These are phyloP conservation scores for Tenthredo scrophulariae DNA, from an alignment of 2,888 invertebrate species.

Conservation along the genomic window DNA sequence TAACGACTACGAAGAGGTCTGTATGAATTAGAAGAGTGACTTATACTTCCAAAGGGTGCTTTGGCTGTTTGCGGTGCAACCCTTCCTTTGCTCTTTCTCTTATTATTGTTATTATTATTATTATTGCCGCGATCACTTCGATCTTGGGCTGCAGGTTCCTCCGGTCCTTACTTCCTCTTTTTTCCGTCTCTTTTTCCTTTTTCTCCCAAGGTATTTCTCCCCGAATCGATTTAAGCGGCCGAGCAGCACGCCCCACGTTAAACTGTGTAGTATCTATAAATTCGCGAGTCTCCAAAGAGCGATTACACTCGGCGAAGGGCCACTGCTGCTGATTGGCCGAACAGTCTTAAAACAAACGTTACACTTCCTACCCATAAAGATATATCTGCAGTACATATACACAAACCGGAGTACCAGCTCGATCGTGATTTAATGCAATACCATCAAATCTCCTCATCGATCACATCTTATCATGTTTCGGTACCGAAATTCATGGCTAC, in stretches of 20 bases:
- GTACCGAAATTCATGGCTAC: not conserved
- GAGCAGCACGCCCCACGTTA: slow-evolving; percentile 47
- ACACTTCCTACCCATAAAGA: not conserved
- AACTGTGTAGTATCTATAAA: slow-evolving; percentile 48
- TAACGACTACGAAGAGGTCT: slow-evolving; percentile 61
- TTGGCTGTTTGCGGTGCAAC: not conserved
- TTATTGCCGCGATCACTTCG: not conserved
- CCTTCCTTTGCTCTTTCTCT: not conserved
- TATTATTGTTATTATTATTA: not conserved
- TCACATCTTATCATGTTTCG: not conserved
- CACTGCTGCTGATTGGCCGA: slow-evolving; percentile 35
- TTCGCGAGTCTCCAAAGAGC: slow-evolving; percentile 53
- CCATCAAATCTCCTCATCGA: not conserved
- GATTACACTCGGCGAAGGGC: slow-evolving; percentile 36
- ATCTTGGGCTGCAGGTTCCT: not conserved
- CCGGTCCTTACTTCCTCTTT: not conserved
- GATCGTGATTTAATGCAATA: not conserved
- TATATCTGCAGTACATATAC: slow-evolving; percentile 2
- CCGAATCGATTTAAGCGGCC: slow-evolving; percentile 6
- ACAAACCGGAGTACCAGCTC: not conserved
- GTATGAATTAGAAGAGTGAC: slow-evolving; percentile 49
- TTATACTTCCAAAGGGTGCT: not conserved
- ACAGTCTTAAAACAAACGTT: slow-evolving; percentile 42
- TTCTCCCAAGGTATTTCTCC: slow-evolving; percentile 25
- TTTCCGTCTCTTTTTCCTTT: slow-evolving; percentile 25